Evolutionary conservation across 2,797 vertebrate species (phyloP), one percentile per base, ranked within the genome.

Genomic region (Amphiprion clarkii): DNA sequence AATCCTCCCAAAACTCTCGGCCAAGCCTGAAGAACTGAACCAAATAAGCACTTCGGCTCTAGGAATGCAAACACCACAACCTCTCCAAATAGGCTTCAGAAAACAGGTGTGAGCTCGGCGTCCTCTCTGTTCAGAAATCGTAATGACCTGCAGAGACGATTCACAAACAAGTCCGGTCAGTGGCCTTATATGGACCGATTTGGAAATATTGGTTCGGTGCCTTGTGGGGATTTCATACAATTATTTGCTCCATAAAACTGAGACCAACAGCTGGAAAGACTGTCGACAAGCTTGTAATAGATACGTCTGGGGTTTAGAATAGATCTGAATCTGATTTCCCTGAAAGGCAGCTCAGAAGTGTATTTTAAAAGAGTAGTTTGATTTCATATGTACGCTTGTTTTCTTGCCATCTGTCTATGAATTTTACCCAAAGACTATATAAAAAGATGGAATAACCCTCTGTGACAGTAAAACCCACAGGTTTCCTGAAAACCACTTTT

Each of bases 91-190:
- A 87, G 88, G 86, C 90, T 88, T 85, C 76, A 85, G 76, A 89
- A 92, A 94, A 92, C 93, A 94, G 94, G 93, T 95, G 92, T 92
- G 89, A 92, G 88, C 65, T 71, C 57, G 62, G 73, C 27, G 40
- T 76, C 76, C 68, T 66, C 81, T 70, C 14, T 23, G 62, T 67
- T 81, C 66, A 69, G 66, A 84, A 76, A 79, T 55, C 67, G 65
- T 73, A 67, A 81, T 83, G 61, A 81, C 82, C 82, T 67, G 69
- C 71, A 79, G 56, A 85, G 76, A 76, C 58, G 71, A 88, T 85
- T 89, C 81, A 85, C 78, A 92, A 89, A 90, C 92, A 92, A 83
- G 80, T 81, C 66, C 40, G 82, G 48, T 81, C 78, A 48, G 62
- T 52, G 76, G 67, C 93, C 93, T 90, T 93, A 90, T 93, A 92